phyloP scores from a whole-genome alignment of 2,888 invertebrate genomes.

The Clunio marinus region DNA sequence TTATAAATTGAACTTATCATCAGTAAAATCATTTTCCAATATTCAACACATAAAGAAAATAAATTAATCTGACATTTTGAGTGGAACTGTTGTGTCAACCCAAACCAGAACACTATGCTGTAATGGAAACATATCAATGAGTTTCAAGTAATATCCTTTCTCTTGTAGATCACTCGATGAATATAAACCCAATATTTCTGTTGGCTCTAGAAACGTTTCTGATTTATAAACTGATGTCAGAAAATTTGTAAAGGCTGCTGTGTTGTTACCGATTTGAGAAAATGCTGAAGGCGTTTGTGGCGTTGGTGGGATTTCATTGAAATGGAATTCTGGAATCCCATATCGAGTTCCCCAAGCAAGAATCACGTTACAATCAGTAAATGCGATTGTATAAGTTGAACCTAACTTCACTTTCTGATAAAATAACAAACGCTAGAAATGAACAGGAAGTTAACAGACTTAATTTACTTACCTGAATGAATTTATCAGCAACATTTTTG shows the following conservation, averaged over 20 bases:
- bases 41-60: too few species aligned
- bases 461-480: constrained; percentile 44
- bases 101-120: constrained; percentile 58
- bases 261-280: constrained; percentile 46
- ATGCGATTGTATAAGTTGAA: constrained; percentile 61
- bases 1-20: not conserved
- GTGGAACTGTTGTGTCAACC: constrained; percentile 60
- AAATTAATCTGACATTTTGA: constrained; percentile 42
- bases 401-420: constrained; percentile 61
- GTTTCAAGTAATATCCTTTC: constrained; percentile 55
- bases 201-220: constrained; percentile 52
- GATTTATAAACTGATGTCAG: constrained; percentile 51
- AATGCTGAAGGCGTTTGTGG: constrained; percentile 39
- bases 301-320: constrained; percentile 39
- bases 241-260: constrained; percentile 51
- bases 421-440: too few species aligned
- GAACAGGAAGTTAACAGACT: constrained; percentile 30
- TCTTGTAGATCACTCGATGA: constrained; percentile 55
- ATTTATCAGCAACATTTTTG: constrained; percentile 47
- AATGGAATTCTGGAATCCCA: constrained; percentile 46
- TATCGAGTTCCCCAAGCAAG: constrained; percentile 65
- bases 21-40: not conserved
- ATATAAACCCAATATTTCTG: constrained; percentile 56
- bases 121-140: constrained; percentile 56
- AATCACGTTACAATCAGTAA: constrained; percentile 61